Percentiles rank a stretch among this genome's conserved stretches.
These are phyloP conservation scores for Batillaria attramentaria DNA, from an alignment of 1,140 invertebrate genomes.

Conservation along the genomic window DNA sequence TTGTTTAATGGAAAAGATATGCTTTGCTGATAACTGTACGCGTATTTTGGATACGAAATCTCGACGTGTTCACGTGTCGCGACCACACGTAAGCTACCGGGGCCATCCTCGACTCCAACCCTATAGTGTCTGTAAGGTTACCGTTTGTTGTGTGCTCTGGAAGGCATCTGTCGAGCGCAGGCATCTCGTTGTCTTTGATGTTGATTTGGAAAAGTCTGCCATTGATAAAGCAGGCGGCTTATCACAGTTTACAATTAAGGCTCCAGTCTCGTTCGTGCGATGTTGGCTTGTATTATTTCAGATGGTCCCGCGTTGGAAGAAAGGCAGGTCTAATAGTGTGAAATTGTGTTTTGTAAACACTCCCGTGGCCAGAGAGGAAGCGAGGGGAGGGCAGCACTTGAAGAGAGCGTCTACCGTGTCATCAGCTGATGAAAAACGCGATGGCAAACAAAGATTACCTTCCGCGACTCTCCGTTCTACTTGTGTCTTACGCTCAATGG, in stretches of 20 bases:
- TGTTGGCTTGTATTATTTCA: not conserved
- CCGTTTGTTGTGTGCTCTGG: not conserved
- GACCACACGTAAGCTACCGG: too few relatives aligned
- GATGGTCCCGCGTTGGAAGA: not conserved
- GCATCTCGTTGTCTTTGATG: not conserved
- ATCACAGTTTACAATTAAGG: constrained; percentile 1
- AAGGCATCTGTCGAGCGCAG: not conserved
- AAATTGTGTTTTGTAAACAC: constrained; percentile 14
- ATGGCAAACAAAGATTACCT: not conserved
- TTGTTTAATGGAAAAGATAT: too few relatives aligned
- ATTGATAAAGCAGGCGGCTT: constrained; percentile 4
- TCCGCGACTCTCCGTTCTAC: too few relatives aligned
- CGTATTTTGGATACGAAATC: too few relatives aligned
- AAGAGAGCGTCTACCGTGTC: not conserved
- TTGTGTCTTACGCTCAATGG: too few relatives aligned
- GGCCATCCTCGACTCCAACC: too few relatives aligned
- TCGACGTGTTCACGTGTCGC: too few relatives aligned
- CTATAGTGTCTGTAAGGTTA: too few relatives aligned
- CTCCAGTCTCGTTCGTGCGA: not conserved
- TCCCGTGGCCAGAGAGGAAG: not conserved
- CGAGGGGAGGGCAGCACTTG: not conserved
- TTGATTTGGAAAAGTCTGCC: constrained; percentile 3
- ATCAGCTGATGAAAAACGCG: not conserved
- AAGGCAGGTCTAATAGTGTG: constrained; percentile 9
- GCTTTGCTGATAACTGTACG: too few relatives aligned